Base-by-base conservation (phyloP, 2,888 invertebrate species). In the Aspidapion aeneum region DNA sequence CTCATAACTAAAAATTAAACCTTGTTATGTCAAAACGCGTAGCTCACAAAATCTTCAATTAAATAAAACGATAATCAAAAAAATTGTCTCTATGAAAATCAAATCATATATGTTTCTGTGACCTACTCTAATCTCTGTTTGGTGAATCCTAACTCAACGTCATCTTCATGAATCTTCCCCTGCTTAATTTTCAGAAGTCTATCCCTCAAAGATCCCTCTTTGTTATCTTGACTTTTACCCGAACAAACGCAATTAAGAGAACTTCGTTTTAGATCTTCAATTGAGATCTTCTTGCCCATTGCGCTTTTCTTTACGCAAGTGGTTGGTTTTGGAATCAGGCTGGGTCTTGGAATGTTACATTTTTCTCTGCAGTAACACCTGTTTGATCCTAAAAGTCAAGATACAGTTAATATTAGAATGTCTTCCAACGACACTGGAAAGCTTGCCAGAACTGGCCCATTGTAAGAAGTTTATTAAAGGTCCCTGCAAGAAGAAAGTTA, bases 301-400 rank as follows among this genome's bases (percentile, higher is more conserved):
- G 55, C 57, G 19, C 63, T 65, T 55, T 64, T 9, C 0, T 64
- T 59, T 7, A 69, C 48, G 52, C 71, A 70, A 2, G 61, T 65
- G 12, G 66, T 69, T 2, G 71, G 71, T 22, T 65, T 66, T 21
- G 55, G 58, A 19, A 70, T 60, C 16, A 70, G 55, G 5, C 60
- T 66, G 1, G 72, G 70, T 57, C 57, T 68, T 1, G 64, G 62
- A 7, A 67, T 58, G 19, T 62, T 62, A 54, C 52, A 50, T 19
- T 62, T 61, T 35, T 66, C 65, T 22, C 62, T 63, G 58, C 72
- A 71, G 55, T 72, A 72, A 51, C 72, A 72, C 21, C 64, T 69
- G 49, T 71, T 72, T 9, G 62, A 54, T 48, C 67, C 55, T 12
- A 69, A 49, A 18, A 66, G 61, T 7, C 61, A 60, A n/a, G n/a